phyloP scores from a whole-genome alignment of 2,113 vertebrate species.

The Ammodytes marinus region DNA sequence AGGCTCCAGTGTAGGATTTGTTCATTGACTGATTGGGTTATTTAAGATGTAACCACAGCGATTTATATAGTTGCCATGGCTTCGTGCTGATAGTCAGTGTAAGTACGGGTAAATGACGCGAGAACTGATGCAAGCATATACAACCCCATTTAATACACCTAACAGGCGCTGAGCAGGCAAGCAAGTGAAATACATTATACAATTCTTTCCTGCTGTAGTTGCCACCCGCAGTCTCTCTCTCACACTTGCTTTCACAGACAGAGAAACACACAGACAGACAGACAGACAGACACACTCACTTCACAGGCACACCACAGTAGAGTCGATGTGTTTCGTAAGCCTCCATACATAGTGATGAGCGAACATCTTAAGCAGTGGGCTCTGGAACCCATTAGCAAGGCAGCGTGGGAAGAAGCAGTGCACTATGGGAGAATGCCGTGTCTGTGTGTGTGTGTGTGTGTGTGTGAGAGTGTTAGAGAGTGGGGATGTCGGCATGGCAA shows the following conservation, averaged over 20 bases:
- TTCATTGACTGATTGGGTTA: constrained; percentile 66
- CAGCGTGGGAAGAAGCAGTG: constrained; percentile 73
- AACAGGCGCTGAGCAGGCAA: constrained; percentile 8
- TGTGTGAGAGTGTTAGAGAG: not conserved
- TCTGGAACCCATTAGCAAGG: constrained; percentile 72
- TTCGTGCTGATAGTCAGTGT: constrained; percentile 32
- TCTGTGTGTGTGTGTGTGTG: constrained; percentile 40
- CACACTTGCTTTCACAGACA: not conserved
- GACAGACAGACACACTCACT: constrained; percentile 6
- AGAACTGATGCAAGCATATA: constrained; percentile 36
- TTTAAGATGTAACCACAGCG: constrained; percentile 63
- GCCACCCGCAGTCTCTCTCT: not conserved
- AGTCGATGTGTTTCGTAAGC: constrained; percentile 16
- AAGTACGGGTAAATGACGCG: constrained; percentile 55
- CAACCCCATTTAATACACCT: constrained; percentile 24
- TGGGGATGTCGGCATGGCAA: constrained; percentile 70
- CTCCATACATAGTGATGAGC: constrained; percentile 56
- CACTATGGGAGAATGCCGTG: constrained; percentile 62
- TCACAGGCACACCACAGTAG: not conserved
- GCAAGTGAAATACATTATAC: not conserved
- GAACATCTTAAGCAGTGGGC: constrained; percentile 52
- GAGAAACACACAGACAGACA: not conserved
- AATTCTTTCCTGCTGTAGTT: not conserved
- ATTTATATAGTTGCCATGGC: constrained; percentile 74
- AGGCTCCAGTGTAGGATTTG: constrained; percentile 50